Evolutionary conservation across 2,113 vertebrate species (phyloP).

Genomic region (Rhynchopsitta pachyrhyncha): DNA sequence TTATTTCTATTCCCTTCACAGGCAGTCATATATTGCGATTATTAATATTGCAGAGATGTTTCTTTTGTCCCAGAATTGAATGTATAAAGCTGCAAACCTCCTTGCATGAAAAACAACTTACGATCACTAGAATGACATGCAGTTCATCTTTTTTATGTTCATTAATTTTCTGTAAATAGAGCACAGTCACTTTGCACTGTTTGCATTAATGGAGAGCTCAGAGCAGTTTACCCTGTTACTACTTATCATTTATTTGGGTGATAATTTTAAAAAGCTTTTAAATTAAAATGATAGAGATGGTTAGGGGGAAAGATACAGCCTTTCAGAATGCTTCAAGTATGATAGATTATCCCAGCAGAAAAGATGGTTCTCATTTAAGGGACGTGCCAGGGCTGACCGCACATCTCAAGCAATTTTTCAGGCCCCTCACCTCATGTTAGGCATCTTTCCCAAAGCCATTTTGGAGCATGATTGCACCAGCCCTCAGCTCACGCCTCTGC

Average conservation of each 20-base stretch:
- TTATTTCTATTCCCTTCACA: conserved; percentile 62
- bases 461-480: not conserved
- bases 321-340: conserved; percentile 22
- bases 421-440: not conserved
- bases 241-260: conserved; percentile 34
- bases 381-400: not conserved
- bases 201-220: conserved; percentile 45
- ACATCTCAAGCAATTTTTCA: not conserved
- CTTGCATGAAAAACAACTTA: conserved; percentile 56
- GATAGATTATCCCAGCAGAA: conserved; percentile 13
- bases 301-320: conserved; percentile 1
- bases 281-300: conserved; percentile 56
- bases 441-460: not conserved
- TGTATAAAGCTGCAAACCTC: conserved; percentile 33
- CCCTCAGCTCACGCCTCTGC: fast-evolving
- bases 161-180: conserved; percentile 55
- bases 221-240: conserved; percentile 35
- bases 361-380: not conserved
- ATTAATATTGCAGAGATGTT: conserved; percentile 50
- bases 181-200: conserved; percentile 14
- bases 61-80: conserved; percentile 51
- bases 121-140: not conserved
- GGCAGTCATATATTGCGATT: conserved; percentile 44
- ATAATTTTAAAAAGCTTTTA: conserved; percentile 60
- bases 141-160: conserved; percentile 54